Evolutionary conservation across 2,113 vertebrate species (phyloP).

Genomic region (Pseudopodoces humilis): DNA sequence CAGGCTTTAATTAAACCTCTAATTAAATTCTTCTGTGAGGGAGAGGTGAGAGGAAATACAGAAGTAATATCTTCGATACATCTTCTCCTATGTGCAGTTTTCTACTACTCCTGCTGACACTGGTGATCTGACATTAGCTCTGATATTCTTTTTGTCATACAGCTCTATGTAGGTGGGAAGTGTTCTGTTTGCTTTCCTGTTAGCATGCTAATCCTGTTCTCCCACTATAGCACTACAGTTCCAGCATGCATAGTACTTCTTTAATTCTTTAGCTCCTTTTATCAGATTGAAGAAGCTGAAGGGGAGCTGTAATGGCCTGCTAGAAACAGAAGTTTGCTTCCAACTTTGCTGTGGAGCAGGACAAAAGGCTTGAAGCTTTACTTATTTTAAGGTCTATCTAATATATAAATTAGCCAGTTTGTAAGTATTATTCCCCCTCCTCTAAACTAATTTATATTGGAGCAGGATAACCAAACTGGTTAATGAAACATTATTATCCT

Average conservation of each 20-base stretch:
- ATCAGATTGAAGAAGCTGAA: not conserved
- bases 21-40: constrained; percentile 19
- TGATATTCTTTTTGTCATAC: not conserved
- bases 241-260: not conserved
- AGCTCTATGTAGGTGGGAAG: not conserved
- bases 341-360: not conserved
- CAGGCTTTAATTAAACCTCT: constrained; percentile 34
- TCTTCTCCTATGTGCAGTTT: not conserved
- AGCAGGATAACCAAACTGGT: not conserved
- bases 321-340: not conserved
- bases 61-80: not conserved
- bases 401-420: not conserved
- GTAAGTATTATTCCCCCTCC: not conserved
- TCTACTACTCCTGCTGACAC: not conserved
- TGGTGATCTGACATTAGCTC: not conserved
- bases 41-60: not conserved
- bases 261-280: not conserved
- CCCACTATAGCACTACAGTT: not conserved
- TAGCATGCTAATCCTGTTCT: not conserved
- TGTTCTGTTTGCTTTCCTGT: not conserved
- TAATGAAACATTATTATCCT: not conserved
- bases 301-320: not conserved
- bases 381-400: not conserved
- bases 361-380: not conserved
- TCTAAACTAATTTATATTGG: not conserved